phyloP scores from a whole-genome alignment of 2,888 invertebrate species.

The Zele albiditarsus region DNA sequence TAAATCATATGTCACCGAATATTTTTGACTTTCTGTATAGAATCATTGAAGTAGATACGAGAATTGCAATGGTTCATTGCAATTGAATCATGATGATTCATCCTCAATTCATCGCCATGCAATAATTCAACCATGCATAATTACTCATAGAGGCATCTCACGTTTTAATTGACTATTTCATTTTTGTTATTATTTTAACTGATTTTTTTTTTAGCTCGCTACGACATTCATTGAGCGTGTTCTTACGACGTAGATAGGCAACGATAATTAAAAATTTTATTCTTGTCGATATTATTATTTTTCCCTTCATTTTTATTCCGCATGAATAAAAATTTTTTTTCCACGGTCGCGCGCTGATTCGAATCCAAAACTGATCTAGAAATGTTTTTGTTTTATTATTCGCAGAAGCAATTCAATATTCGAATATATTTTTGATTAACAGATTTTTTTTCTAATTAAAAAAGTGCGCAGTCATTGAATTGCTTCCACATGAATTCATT shows the following conservation, averaged over 20 bases:
- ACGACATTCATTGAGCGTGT: slow-evolving; percentile 69
- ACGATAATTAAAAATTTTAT: slow-evolving; percentile 57
- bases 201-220: slow-evolving; percentile 53
- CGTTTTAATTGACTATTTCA: slow-evolving; percentile 70
- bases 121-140: slow-evolving; percentile 54
- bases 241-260: slow-evolving; percentile 69
- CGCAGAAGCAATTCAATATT: slow-evolving; percentile 3
- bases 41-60: not conserved
- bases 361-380: not conserved
- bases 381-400: not conserved
- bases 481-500: not conserved
- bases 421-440: not conserved
- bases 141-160: slow-evolving; percentile 67
- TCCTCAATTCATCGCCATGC: slow-evolving; percentile 43
- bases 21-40: not conserved
- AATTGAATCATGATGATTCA: slow-evolving; percentile 1
- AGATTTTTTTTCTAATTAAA: not conserved
- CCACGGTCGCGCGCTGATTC: not conserved
- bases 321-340: slow-evolving; percentile 20
- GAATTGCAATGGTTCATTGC: not conserved
- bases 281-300: slow-evolving; percentile 7
- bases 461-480: not conserved
- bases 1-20: not conserved
- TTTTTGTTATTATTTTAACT: slow-evolving; percentile 44
- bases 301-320: slow-evolving; percentile 30